Evolutionary conservation across 2,113 vertebrate genomes (phyloP), one percentile per base, ranked within the genome.

Genomic region (Xiphias gladius): DNA sequence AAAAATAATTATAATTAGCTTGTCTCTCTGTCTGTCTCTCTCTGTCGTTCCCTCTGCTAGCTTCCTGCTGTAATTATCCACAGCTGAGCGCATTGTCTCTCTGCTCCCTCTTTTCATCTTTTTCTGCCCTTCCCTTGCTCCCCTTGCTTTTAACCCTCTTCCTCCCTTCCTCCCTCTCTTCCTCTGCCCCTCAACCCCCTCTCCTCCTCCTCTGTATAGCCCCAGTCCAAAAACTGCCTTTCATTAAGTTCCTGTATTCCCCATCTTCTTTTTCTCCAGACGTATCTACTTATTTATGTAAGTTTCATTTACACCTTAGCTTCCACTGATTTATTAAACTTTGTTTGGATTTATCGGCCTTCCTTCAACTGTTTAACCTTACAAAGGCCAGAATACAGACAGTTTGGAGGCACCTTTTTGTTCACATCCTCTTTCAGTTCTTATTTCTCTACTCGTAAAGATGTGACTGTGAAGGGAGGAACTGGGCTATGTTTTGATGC

Each of bases 1-100:
- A 95, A 95, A 95, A 95, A 95, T 95, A 94, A 94, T 95, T 93
- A 95, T 94, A 95, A 95, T 95, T 95, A 95, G 93, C 94, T 92
- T 92, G 95, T 94, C 95, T 95, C 90, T 91, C 83, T 93, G 85
- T 93, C 85, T 83, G 70, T 91, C 85, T 85, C 84, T 82, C 82
- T 91, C 90, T 89, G 89, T 89, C 62, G 9, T 54, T 90, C 89
- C 84, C 84, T 91, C 75, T 81, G 65, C 83, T 84, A 75, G 91
- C 88, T 93, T 93, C 92, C 92, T 94, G 90, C 91, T 94, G 93
- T 95, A 96, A 96, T 96, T 96, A 95, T 92, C 93, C 90, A 92
- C 94, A 95, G 94, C 95, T 96, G 94, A 96, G 92, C 77, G 70
- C 90, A 91, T 95, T 93, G 93, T 94, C 86, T 94, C 93, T 83